These are phyloP conservation scores for Dasyprocta punctata DNA, from an alignment of 2,113 vertebrate genomes.

Conservation along the genomic window DNA sequence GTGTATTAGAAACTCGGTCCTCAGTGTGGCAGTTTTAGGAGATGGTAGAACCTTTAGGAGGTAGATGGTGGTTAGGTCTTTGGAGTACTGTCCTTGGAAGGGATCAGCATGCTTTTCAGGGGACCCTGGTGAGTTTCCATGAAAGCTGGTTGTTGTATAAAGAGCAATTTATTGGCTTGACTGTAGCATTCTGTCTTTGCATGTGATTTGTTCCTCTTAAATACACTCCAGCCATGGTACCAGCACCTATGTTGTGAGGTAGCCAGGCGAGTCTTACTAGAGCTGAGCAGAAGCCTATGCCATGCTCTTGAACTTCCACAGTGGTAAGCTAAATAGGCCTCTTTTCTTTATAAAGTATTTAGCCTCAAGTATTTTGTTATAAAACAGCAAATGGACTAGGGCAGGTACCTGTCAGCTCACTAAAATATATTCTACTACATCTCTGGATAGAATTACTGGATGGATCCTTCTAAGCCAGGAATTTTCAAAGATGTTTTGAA, in stretches of 20 bases:
- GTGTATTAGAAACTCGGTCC: background rate
- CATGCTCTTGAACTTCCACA: background rate
- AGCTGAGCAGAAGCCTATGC: background rate
- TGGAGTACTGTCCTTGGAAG: background rate
- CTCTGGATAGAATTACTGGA: background rate
- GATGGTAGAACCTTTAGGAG: background rate
- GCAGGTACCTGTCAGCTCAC: background rate
- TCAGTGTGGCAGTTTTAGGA: background rate
- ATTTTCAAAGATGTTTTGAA: constrained; percentile 16
- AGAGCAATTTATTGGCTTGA: background rate
- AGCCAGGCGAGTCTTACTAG: background rate
- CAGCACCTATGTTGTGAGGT: background rate
- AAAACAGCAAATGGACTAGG: background rate
- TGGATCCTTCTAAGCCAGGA: background rate
- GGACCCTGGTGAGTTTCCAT: background rate
- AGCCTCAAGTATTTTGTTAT: background rate
- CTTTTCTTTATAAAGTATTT: background rate
- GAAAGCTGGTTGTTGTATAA: background rate
- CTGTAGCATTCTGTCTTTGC: background rate
- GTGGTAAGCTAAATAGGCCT: background rate
- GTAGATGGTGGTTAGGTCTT: background rate
- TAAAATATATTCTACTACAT: background rate
- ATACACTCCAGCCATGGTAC: too few species aligned
- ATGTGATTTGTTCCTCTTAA: background rate
- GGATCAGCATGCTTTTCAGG: background rate